Conservation (phyloP, 2,888 invertebrate genomes). For the Drosophila incognita region DNA sequence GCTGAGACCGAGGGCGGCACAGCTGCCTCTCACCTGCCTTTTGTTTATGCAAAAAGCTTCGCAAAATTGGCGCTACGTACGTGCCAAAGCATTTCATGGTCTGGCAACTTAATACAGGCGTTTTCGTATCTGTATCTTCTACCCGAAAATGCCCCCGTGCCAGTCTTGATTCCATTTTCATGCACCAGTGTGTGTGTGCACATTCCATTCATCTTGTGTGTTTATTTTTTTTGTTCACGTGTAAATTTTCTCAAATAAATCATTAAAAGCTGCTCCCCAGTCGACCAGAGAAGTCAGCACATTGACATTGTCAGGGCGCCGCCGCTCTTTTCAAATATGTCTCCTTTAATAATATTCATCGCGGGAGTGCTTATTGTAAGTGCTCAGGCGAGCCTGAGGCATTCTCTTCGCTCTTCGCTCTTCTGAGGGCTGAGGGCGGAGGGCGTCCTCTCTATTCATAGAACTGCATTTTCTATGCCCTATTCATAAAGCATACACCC, state of each 20-base stretch:
- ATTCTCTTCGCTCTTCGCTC: constrained; percentile 1
- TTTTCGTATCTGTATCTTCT: constrained; percentile 55
- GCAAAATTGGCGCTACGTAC: constrained; percentile 80
- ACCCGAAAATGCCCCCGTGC: constrained; percentile 36
- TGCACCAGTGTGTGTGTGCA: constrained; percentile 16
- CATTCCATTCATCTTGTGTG: constrained; percentile 62
- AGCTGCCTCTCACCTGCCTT: constrained; percentile 45
- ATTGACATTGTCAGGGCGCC: constrained; percentile 74
- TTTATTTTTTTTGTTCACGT: constrained; percentile 71
- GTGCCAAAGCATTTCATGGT: constrained; percentile 84
- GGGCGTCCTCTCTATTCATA: constrained; percentile 65
- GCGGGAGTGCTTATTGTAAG: constrained; percentile 75
- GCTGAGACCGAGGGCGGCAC: constrained; percentile 4
- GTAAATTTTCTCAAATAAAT: constrained; percentile 82
- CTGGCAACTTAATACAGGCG: constrained; percentile 83
- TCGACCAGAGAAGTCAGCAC: constrained; percentile 51
- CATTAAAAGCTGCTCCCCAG: constrained; percentile 73
- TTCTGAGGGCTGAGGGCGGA: neutral
- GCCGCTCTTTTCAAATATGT: constrained; percentile 53
- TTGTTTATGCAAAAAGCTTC: constrained; percentile 81
- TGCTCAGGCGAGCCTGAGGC: constrained; percentile 56
- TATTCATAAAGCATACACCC: constrained; percentile 68
- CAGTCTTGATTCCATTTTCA: constrained; percentile 24
- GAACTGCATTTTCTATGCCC: constrained; percentile 62
- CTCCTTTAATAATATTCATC: constrained; percentile 78